Percentiles rank a stretch among this genome's conserved stretches.
These are phyloP conservation scores for Carposina sasakii DNA, from an alignment of 1,140 invertebrate species.

Conservation along the genomic window DNA sequence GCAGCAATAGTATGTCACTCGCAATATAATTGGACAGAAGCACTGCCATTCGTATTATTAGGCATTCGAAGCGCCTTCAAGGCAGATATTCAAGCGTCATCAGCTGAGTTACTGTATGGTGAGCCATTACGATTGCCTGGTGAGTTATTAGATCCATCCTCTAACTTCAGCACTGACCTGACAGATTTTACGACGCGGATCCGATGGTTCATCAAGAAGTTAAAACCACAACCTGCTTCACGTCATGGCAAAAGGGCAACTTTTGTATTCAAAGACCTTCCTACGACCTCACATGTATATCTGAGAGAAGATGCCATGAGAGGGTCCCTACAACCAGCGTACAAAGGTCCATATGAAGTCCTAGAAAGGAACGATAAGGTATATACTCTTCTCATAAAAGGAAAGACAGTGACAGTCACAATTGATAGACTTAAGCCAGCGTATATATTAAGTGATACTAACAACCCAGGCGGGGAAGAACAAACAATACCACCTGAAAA, in stretches of 20 bases:
- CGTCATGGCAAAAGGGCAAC: neutral
- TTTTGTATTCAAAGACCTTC: neutral
- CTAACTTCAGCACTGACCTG: neutral
- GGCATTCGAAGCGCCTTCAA: slow-evolving; percentile 15
- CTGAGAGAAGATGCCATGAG: neutral
- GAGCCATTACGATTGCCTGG: slow-evolving; percentile 39
- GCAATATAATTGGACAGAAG: neutral
- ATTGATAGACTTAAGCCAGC: neutral
- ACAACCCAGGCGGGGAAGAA: neutral
- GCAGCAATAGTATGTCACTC: slow-evolving; percentile 4
- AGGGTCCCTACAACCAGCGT: neutral
- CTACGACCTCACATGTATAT: neutral
- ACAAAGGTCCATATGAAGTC: neutral
- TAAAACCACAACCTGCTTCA: neutral
- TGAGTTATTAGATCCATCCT: slow-evolving; percentile 32
- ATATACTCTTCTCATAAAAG: neutral
- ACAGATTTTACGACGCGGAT: neutral
- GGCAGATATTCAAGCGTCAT: slow-evolving; percentile 30
- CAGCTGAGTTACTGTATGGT: slow-evolving; percentile 49
- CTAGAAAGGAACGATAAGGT: neutral
- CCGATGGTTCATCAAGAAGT: neutral
- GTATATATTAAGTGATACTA: neutral
- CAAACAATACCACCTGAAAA: no score
- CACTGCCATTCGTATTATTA: neutral
- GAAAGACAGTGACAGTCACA: neutral